These are phyloP conservation scores for Rugalucina vietnamica DNA, from an alignment of 2,888 invertebrate genomes.

Conservation along the genomic window DNA sequence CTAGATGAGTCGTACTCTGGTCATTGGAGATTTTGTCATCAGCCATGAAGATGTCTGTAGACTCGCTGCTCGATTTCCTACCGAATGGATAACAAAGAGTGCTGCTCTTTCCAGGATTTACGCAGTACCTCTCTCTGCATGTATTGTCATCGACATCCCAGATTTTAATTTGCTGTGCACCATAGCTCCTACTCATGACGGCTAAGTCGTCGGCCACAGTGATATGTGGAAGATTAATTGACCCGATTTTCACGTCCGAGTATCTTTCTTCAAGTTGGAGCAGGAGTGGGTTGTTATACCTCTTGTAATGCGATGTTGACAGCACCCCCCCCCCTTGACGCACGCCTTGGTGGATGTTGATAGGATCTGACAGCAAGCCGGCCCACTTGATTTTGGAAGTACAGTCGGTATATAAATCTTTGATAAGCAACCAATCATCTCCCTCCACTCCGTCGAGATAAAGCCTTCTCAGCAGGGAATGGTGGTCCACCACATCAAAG, in stretches of 20 bases:
- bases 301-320: conserved; percentile 9
- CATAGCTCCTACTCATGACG: background rate
- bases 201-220: conserved; percentile 9
- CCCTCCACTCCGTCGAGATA: too few relatives aligned
- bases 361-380: too few relatives aligned
- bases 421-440: too few relatives aligned
- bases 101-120: conserved; percentile 7
- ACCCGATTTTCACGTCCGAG: conserved; percentile 14
- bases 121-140: background rate
- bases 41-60: background rate
- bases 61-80: too few relatives aligned
- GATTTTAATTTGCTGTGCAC: background rate
- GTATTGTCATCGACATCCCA: background rate
- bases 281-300: conserved; percentile 7
- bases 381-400: too few relatives aligned
- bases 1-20: background rate
- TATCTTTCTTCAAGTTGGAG: conserved; percentile 9
- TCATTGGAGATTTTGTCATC: background rate
- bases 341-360: too few relatives aligned
- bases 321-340: too few relatives aligned
- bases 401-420: too few relatives aligned
- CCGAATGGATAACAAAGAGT: background rate
- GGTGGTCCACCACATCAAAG: too few relatives aligned
- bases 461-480: too few relatives aligned
- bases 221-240: background rate